Base-by-base conservation (phyloP, 1,140 invertebrate species). In the Saccostrea glomerata region DNA sequence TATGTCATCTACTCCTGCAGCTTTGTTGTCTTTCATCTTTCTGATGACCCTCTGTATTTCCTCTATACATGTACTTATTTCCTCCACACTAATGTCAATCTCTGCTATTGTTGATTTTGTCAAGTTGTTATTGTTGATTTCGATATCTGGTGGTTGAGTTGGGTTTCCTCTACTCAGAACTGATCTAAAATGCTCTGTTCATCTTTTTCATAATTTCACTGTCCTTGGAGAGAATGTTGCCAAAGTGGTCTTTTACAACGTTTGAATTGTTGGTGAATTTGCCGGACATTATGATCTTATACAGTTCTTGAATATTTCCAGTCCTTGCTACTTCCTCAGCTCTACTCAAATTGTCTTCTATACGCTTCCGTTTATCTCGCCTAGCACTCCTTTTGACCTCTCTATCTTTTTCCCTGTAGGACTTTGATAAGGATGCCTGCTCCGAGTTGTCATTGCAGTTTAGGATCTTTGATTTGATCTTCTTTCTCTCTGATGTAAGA, bases 201-300 rank as follows among this genome's bases (percentile, higher is more conserved):
- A 85, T 85, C 83, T 55, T 40, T n/a, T 86, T 55, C 55, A 58
- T 85, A 17, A 58, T 85, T 0, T 86, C 85, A 40, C 60, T 63
- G n/a, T 86, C 63, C 60, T 70, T 36, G 30, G 30, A 36, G 2
- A 36, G 30, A 2, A 36, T 36, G 30, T 36, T 36, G 30, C 30
- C 56, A 20, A 15, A 36, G 12, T 2, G 84, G 47, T 36, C 30
- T 36, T 36, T 36, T 36, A 36, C 30, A 36, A 36, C 30, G 30
- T 36, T 36, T 36, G 30, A 36, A 36, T 36, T 36, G 30, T 36
- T 36, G 30, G 30, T 36, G 30, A 36, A 36, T 36, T 36, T 36
- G 30, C 30, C 30, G 30, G 30, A 36, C 30, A 36, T 36, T 36
- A 36, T 84, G 82, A 84, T 84, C 47, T 63, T 58, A 58, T 60